Percentiles rank a stretch among this genome's conserved stretches.
Conservation (phyloP, 2,113 vertebrate genomes). For the Pycnonotus jocosus region DNA sequence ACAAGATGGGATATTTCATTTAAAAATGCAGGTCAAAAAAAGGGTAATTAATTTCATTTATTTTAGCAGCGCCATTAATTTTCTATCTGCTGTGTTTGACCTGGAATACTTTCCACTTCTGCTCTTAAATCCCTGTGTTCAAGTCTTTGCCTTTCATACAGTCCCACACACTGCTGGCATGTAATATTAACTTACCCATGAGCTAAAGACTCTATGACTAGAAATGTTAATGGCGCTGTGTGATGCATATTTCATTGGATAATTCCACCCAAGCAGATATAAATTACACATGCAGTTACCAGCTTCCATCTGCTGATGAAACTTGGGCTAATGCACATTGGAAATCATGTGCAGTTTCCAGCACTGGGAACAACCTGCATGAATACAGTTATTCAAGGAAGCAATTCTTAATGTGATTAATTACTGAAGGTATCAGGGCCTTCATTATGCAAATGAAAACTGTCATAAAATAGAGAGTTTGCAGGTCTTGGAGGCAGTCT, state of each 20-base stretch:
- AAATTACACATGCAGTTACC: conserved; percentile 61
- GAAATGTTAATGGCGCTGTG: conserved; percentile 14
- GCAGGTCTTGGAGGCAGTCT: conserved; percentile 7
- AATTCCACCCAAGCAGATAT: conserved; percentile 60
- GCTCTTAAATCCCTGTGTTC: not conserved
- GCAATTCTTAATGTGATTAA: conserved; percentile 61
- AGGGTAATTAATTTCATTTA: not conserved
- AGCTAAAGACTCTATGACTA: conserved; percentile 24
- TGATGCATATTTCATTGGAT: conserved; percentile 59
- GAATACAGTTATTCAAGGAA: conserved; percentile 49
- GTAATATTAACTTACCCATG: conserved; percentile 2
- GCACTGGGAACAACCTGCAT: conserved; percentile 30
- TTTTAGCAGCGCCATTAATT: conserved; percentile 29
- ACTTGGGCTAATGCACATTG: conserved; percentile 32
- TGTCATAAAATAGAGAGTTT: conserved; percentile 41
- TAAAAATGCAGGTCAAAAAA: not conserved
- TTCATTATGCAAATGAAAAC: conserved; percentile 61
- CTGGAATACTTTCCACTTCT: conserved; percentile 29
- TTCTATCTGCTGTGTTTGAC: conserved; percentile 1
- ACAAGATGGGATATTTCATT: not conserved
- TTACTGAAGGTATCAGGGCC: conserved; percentile 45
- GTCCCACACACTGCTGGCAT: not conserved
- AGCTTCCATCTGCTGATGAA: conserved; percentile 65
- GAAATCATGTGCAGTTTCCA: conserved; percentile 46
- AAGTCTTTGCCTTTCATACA: not conserved